Conservation (phyloP, 92 coral and sea anemone species). For the Zoanthus sociatus region DNA sequence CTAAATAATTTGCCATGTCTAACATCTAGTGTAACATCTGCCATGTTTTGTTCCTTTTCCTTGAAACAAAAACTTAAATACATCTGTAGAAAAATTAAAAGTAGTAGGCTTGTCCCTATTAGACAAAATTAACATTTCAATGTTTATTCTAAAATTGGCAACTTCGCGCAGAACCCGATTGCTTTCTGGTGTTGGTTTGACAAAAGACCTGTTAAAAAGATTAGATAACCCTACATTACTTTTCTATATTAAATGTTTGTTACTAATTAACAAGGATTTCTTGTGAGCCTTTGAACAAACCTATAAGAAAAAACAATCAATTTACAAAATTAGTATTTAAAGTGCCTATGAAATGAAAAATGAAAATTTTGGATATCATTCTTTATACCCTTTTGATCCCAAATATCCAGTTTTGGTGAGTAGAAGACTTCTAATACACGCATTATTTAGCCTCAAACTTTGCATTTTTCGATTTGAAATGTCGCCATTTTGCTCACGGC, state of each 20-base stretch:
- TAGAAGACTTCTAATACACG: no score
- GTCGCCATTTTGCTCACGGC: no score
- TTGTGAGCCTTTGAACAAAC: neutral
- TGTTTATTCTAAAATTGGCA: constrained; percentile 5
- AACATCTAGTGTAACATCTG: neutral
- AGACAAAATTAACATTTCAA: neutral
- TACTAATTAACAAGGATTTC: neutral
- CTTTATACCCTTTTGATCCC: no score
- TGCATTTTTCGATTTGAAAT: no score
- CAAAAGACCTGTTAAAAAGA: constrained; percentile 7
- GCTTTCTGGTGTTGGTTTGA: neutral
- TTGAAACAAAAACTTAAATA: constrained; percentile 42
- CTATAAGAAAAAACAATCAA: no score
- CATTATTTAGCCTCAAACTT: no score
- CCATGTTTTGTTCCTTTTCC: constrained; percentile 36
- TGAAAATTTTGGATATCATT: no score
- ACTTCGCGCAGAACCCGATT: neutral
- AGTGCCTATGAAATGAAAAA: no score
- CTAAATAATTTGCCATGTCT: neutral
- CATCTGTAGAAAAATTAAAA: neutral
- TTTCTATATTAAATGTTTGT: neutral
- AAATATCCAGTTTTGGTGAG: no score
- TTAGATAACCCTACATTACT: neutral
- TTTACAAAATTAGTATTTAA: no score
- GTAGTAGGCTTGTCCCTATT: constrained; percentile 13